These are phyloP conservation scores for Sylvilagus floridanus DNA, from an alignment of 2,797 vertebrate species.

Conservation along the genomic window DNA sequence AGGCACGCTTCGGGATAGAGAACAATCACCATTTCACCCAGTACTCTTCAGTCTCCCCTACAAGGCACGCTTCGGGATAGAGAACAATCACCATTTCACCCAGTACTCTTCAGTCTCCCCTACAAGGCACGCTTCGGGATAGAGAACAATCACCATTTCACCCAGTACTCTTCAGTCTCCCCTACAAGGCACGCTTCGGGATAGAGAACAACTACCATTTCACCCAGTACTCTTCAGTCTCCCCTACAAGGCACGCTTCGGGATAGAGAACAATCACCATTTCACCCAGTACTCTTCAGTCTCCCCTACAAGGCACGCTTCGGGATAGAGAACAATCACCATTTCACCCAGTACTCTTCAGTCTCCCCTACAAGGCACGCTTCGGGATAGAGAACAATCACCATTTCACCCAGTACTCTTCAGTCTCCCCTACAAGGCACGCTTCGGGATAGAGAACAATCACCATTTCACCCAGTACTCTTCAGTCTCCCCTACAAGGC, in stretches of 20 bases:
- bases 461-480: not conserved
- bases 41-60: not conserved
- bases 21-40: conserved; percentile 1
- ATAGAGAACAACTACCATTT: too few species aligned
- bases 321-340: too few species aligned
- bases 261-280: too few species aligned
- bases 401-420: conserved; percentile 4
- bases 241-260: not conserved
- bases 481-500: conserved; percentile 14
- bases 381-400: too few species aligned
- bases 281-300: conserved; percentile 18
- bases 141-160: conserved; percentile 22
- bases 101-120: not conserved
- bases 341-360: conserved; percentile 22
- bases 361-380: not conserved
- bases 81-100: conserved; percentile 20
- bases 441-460: too few species aligned
- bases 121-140: not conserved
- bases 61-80: not conserved
- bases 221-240: not conserved
- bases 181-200: not conserved
- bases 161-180: not conserved
- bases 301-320: not conserved
- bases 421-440: not conserved
- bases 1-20: not conserved